These are phyloP conservation scores for Muschampia plurimacula DNA, from an alignment of 2,888 invertebrate genomes.

Conservation along the genomic window DNA sequence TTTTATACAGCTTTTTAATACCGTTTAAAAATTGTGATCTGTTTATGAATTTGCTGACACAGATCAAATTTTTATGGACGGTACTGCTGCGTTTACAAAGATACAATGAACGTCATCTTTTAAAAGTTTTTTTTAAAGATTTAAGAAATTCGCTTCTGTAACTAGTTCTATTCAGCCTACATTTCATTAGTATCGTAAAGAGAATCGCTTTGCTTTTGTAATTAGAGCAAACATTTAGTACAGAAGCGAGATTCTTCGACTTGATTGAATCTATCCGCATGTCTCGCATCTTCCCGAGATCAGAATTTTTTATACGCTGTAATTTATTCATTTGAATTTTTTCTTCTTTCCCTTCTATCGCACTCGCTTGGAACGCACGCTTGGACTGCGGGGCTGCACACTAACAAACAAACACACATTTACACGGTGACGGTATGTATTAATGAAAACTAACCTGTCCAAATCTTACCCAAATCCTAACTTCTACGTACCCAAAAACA, in stretches of 20 bases:
- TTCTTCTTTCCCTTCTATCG: conserved; percentile 82
- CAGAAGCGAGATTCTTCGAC: conserved; percentile 37
- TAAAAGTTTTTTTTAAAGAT: conserved; percentile 13
- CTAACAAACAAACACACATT: conserved; percentile 73
- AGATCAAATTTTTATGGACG: conserved; percentile 20
- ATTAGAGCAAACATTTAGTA: conserved; percentile 5
- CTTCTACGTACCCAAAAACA: conserved; percentile 46
- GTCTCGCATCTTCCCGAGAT: conserved; percentile 54
- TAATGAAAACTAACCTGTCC: conserved; percentile 38
- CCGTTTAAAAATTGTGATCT: conserved; percentile 15
- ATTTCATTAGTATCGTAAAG: conserved; percentile 13
- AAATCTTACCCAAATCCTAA: conserved; percentile 38
- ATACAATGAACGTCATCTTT: conserved; percentile 22
- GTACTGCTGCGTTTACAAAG: conserved; percentile 14
- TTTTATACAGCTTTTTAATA: not conserved
- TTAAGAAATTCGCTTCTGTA: conserved; percentile 34
- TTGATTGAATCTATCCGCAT: conserved; percentile 60
- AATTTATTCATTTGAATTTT: conserved; percentile 65
- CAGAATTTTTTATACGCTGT: conserved; percentile 39
- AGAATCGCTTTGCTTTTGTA: conserved; percentile 25
- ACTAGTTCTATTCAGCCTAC: conserved; percentile 5
- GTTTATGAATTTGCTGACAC: not conserved
- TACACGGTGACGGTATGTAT: conserved; percentile 77
- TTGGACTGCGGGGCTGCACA: conserved; percentile 81
- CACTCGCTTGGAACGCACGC: conserved; percentile 86